Conservation (phyloP, 2,797 vertebrate genomes). For the Artibeus lituratus region DNA sequence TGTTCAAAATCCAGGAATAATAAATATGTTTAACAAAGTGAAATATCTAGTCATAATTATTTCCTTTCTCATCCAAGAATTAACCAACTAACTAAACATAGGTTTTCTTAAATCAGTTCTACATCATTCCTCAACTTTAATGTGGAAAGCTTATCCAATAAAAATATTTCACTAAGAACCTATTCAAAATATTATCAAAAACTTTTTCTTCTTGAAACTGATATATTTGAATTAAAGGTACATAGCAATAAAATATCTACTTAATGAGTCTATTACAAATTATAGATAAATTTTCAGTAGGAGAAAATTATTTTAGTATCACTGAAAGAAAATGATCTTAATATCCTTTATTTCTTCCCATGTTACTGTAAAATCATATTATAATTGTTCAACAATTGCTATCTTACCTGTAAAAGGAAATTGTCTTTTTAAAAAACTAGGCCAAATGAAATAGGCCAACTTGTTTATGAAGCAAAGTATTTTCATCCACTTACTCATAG, state of each 20-base stretch:
- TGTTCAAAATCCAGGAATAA: conserved; percentile 31
- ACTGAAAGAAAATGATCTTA: background rate
- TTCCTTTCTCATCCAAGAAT: conserved; percentile 32
- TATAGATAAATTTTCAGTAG: background rate
- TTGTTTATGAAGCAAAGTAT: conserved; percentile 65
- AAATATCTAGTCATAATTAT: conserved; percentile 25
- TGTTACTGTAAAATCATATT: conserved; percentile 34
- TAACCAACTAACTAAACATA: conserved; percentile 51
- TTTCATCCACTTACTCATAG: conserved; percentile 61
- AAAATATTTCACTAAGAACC: background rate
- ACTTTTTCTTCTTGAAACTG: background rate
- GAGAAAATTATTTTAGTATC: background rate
- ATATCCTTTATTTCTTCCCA: background rate
- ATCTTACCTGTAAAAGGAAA: conserved; percentile 43
- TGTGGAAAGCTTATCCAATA: background rate
- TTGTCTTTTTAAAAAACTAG: conserved; percentile 39
- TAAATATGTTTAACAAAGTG: background rate
- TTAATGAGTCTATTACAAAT: background rate
- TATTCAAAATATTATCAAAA: conserved; percentile 38
- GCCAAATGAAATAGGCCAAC: conserved; percentile 57
- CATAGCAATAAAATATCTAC: background rate
- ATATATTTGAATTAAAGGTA: conserved; percentile 16
- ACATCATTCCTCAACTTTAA: background rate
- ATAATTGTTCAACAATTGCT: conserved; percentile 50
- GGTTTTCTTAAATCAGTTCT: background rate